phyloP scores from a whole-genome alignment of 1,140 invertebrate species.

The Microplitis mediator region DNA sequence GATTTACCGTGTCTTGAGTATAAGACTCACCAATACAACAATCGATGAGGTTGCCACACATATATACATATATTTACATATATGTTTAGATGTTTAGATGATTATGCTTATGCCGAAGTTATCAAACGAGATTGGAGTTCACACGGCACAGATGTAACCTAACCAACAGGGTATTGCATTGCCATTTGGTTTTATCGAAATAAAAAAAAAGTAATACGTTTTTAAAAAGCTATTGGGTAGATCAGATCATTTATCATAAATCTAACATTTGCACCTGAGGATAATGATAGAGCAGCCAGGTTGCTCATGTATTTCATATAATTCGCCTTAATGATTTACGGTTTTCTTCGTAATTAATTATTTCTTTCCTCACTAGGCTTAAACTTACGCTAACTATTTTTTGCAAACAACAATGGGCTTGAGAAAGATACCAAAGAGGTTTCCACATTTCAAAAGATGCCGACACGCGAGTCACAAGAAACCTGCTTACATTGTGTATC shows the following conservation, averaged over 20 bases:
- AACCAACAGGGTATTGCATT: background rate
- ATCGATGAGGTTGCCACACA: too few relatives aligned
- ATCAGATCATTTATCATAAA: slow-evolving; percentile 8
- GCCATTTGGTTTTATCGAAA: background rate
- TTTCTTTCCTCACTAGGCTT: background rate
- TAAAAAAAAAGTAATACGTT: background rate
- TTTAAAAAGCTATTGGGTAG: background rate
- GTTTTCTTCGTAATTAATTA: slow-evolving; percentile 2
- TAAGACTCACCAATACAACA: background rate
- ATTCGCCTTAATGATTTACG: slow-evolving; percentile 1
- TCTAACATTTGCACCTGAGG: slow-evolving; percentile 11
- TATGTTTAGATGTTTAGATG: background rate
- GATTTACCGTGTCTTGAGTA: background rate
- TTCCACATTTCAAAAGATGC: slow-evolving; percentile 1
- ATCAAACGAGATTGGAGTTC: background rate
- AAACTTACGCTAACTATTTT: background rate
- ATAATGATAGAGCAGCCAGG: slow-evolving; percentile 4
- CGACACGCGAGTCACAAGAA: background rate
- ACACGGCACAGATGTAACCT: background rate
- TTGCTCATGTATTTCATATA: background rate
- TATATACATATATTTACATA: too few relatives aligned
- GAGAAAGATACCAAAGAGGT: background rate
- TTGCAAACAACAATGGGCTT: background rate
- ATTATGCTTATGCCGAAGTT: too few relatives aligned
- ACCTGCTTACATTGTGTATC: background rate